These are phyloP conservation scores for Labeo rohita DNA, from an alignment of 2,113 vertebrate species.

Conservation along the genomic window DNA sequence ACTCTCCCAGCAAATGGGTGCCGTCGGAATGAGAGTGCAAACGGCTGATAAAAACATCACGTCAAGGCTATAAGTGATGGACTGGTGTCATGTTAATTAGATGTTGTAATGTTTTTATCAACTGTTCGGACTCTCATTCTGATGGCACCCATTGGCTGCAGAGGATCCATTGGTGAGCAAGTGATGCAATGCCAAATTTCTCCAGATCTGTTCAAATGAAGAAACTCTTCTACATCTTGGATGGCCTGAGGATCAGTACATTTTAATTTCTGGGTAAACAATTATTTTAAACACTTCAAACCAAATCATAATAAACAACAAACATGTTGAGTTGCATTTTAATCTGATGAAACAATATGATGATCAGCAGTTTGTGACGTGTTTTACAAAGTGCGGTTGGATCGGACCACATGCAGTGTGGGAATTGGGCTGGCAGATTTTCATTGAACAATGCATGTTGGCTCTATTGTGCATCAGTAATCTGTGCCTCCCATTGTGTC, in stretches of 20 bases:
- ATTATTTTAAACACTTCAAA: neutral
- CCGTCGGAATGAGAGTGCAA: neutral
- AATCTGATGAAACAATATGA: neutral
- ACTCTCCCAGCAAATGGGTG: neutral
- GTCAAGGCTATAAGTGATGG: neutral
- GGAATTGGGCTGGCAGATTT: conserved; percentile 20
- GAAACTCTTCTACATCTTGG: neutral
- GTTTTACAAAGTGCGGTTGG: neutral
- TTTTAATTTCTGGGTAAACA: neutral
- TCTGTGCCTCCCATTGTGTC: conserved; percentile 32
- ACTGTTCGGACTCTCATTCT: neutral
- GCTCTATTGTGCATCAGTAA: conserved; percentile 27
- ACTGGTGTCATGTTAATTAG: too few species aligned
- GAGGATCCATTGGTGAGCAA: neutral
- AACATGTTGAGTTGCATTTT: neutral
- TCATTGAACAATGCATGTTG: neutral
- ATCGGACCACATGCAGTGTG: conserved; percentile 2
- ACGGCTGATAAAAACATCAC: neutral
- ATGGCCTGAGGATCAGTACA: neutral
- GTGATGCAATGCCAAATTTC: neutral
- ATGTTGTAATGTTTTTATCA: neutral
- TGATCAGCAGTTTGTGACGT: neutral
- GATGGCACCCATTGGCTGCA: neutral
- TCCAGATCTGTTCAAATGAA: neutral
- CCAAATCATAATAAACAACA: neutral